Evolutionary conservation across 2,113 vertebrate genomes (phyloP).

Genomic region (Raja brachyura): DNA sequence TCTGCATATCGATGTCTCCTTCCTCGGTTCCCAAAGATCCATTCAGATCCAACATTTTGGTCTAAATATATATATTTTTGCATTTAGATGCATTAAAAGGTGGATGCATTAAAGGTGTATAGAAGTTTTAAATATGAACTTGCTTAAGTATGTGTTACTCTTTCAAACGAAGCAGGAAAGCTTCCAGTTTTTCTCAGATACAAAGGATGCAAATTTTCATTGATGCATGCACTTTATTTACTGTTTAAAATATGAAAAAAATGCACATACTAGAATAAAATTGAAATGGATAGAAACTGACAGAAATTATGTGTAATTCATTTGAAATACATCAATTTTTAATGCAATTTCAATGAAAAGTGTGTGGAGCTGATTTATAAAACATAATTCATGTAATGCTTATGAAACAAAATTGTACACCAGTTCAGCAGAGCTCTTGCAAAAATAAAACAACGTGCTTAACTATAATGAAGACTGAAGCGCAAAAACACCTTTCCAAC

Average conservation of each 20-base stretch:
- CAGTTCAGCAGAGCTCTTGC: neutral
- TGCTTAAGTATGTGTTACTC: neutral
- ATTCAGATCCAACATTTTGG: neutral
- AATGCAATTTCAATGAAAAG: neutral
- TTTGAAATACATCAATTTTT: neutral
- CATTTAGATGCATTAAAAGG: neutral
- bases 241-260: constrained; percentile 11
- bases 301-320: neutral
- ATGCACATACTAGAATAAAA: constrained; percentile 25
- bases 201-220: neutral
- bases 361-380: neutral
- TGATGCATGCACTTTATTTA: constrained; percentile 24
- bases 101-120: neutral
- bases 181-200: neutral
- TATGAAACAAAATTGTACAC: neutral
- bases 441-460: neutral
- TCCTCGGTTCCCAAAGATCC: neutral
- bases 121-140: neutral
- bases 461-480: neutral
- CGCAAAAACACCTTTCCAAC: neutral
- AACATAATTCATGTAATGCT: neutral
- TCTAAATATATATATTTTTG: neutral
- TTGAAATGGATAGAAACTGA: neutral
- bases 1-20: neutral
- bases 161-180: neutral